Evolutionary conservation across 2,888 invertebrate genomes (phyloP), one percentile per base, ranked within the genome.

Genomic region (Gasteruption jaculator): DNA sequence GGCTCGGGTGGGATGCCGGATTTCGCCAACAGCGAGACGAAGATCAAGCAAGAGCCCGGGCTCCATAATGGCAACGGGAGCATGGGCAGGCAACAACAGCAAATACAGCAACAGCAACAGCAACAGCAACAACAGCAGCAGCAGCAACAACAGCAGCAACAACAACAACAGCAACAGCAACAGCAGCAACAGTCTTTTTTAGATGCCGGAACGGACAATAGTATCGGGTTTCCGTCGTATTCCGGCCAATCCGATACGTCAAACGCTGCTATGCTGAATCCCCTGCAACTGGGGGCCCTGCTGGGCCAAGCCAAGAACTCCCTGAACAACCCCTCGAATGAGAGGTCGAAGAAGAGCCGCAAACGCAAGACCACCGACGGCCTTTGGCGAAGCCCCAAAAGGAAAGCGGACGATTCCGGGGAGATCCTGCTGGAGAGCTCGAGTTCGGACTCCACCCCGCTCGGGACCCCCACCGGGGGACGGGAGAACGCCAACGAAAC

Each of bases 361-460:
- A 82, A 82, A 56, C 74, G 83, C 47, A 83, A 82, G 71, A 74
- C 78, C 1, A 79, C 78, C 37, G 75, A 78, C 36, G 76, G 80
- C 38, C 77, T 79, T 71, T 76, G 79, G 68, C 73, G 79, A 7
- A 76, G 74, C 57, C 81, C 82, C 53, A 83, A 82, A 63, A 76
- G 78, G 11, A 81, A 80, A 53, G 75, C 73, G 2, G 76, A 80
- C 48, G 62, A 63, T 26, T 45, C 58, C 0, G 49, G 53, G 4
- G 82, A 83, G 43, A 74, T 81, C 52, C 45, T 76, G 8, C 67
- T 80, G 50, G 82, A 83, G 52, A 79, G 82, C 1, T 83, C 83
- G 8, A 77, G 76, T 46, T 71, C 69, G 24, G 79, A 80, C 60
- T 78, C 79, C n/a, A 79, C 77, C 41, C 78, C 79, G 38, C 71